A percentile compares a stretch with the other conserved stretches of the same genome.
phyloP scores from a whole-genome alignment of 2,888 invertebrate genomes.

The Melanotus villosus region DNA sequence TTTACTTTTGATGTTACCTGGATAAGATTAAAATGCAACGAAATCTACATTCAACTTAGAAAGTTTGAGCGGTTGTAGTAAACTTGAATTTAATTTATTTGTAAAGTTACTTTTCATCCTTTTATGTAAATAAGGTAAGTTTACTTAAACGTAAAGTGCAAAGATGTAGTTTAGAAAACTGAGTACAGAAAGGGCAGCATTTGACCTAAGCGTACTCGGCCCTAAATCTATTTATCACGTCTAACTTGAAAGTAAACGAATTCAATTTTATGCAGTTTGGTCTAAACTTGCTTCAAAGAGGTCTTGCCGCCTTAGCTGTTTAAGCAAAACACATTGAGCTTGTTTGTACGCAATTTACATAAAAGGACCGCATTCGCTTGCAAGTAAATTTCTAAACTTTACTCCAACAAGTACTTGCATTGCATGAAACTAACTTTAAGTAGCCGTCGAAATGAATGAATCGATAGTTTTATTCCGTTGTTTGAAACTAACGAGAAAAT shows the following conservation, averaged over 20 bases:
- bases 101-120: too few relatives aligned
- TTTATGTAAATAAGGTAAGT: too few relatives aligned
- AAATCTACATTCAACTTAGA: too few relatives aligned
- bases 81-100: too few relatives aligned
- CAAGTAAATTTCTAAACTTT: conserved; percentile 37
- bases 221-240: not conserved
- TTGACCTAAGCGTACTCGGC: not conserved
- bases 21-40: too few relatives aligned
- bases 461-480: conserved; percentile 7
- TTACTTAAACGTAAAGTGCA: too few relatives aligned
- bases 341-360: conserved; percentile 38
- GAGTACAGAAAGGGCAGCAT: not conserved
- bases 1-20: too few relatives aligned
- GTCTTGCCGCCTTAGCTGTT: not conserved
- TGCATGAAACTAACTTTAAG: conserved; percentile 15
- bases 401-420: conserved; percentile 17
- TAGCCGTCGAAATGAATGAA: conserved; percentile 9
- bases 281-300: not conserved
- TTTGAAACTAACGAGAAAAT: conserved; percentile 9
- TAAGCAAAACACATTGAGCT: conserved; percentile 29
- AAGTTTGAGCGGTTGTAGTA: too few relatives aligned
- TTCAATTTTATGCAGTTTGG: conserved; percentile 3
- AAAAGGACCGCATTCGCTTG: conserved; percentile 28
- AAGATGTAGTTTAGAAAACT: not conserved
- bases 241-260: not conserved